A percentile compares a stretch with the other conserved stretches of the same genome.
Evolutionary conservation across 2,888 invertebrate genomes (phyloP).

Genomic region (Drosophila cracens): DNA sequence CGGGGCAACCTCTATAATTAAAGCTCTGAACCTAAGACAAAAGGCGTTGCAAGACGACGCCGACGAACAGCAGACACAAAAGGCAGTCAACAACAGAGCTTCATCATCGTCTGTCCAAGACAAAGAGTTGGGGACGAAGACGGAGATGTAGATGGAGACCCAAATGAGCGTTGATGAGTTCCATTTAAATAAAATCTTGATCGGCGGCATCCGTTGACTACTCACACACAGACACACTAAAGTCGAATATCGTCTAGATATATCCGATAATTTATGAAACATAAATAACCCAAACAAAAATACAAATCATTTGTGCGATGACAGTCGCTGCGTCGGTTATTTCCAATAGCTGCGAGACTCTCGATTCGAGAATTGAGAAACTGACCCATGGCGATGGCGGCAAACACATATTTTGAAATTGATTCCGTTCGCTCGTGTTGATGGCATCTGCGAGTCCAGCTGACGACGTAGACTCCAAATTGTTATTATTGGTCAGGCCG

Average conservation of each 20-base stretch:
- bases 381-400: conserved; percentile 42
- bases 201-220: conserved; percentile 63
- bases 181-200: conserved; percentile 81
- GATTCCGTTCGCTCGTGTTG: conserved; percentile 65
- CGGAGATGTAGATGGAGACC: conserved; percentile 44
- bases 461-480: conserved; percentile 35
- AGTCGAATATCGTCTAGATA: conserved; percentile 56
- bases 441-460: conserved; percentile 60
- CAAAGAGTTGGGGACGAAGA: conserved; percentile 4
- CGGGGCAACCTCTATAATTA: conserved; percentile 75
- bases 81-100: conserved; percentile 60
- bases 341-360: conserved; percentile 41
- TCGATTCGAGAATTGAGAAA: conserved; percentile 10
- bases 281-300: conserved; percentile 83
- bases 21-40: conserved; percentile 63
- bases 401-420: conserved; percentile 59
- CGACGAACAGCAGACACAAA: conserved; percentile 50
- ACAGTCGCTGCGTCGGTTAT: conserved; percentile 78
- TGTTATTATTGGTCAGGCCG: conserved; percentile 36
- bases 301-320: conserved; percentile 84
- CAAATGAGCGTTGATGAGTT: conserved; percentile 80
- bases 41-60: conserved; percentile 50
- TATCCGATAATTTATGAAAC: conserved; percentile 84
- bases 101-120: conserved; percentile 62
- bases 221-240: conserved; percentile 23